A percentile compares a stretch with the other conserved stretches of the same genome.
Conservation (phyloP, 2,888 invertebrate genomes). For the Amphipoea lucens region DNA sequence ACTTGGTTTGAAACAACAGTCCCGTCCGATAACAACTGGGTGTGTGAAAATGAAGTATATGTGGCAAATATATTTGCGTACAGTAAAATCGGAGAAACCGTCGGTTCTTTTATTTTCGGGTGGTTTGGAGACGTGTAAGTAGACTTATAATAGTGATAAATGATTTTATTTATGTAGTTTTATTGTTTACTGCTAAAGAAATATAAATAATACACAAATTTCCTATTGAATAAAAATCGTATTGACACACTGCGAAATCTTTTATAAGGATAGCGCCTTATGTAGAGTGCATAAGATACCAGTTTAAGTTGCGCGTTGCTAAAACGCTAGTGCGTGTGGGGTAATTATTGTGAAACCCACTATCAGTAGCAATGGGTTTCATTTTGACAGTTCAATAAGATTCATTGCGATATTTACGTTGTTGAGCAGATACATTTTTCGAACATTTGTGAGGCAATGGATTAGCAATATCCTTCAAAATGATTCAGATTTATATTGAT, state of each 20-base stretch:
- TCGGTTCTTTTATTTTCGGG: slow-evolving; percentile 79
- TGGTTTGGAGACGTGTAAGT: slow-evolving; percentile 82
- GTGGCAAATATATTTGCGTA: slow-evolving; percentile 77
- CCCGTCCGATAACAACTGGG: slow-evolving; percentile 80
- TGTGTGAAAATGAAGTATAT: slow-evolving; percentile 78
- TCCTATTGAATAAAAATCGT: neutral
- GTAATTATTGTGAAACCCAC: too few species aligned
- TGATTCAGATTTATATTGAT: too few species aligned
- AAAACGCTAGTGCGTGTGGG: neutral
- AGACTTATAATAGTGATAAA: slow-evolving; percentile 11
- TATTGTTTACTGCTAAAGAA: neutral
- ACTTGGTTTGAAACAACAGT: slow-evolving; percentile 80
- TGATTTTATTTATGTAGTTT: neutral
- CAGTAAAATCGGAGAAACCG: slow-evolving; percentile 75
- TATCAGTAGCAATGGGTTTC: too few species aligned
- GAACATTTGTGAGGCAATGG: too few species aligned
- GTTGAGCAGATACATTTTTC: too few species aligned
- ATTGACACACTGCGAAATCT: too few species aligned
- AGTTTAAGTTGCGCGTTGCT: neutral
- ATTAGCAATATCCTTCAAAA: too few species aligned
- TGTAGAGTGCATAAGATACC: neutral
- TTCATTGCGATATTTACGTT: too few species aligned
- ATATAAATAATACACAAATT: neutral
- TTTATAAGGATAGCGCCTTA: neutral
- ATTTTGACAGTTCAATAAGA: too few species aligned